These are phyloP conservation scores for Branchinecta lynchi DNA, from an alignment of 1,140 invertebrate species.

Conservation along the genomic window DNA sequence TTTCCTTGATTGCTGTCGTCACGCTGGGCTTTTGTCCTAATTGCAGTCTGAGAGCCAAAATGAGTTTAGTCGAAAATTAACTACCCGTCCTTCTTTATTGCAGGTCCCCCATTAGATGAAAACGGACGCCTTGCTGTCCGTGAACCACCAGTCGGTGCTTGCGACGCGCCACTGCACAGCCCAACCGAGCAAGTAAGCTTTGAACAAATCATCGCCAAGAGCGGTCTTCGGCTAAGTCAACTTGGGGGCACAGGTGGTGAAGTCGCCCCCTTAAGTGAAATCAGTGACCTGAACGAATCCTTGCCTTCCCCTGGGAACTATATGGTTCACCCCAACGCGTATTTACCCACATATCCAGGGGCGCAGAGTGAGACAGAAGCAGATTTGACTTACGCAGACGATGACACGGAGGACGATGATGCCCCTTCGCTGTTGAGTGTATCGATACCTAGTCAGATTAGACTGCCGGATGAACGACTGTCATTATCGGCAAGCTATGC, in stretches of 20 bases:
- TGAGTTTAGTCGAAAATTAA: slow-evolving; percentile 19
- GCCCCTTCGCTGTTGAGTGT: slow-evolving; percentile 30
- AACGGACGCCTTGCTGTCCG: slow-evolving; percentile 17
- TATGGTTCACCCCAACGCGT: slow-evolving; percentile 63
- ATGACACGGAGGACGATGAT: slow-evolving; percentile 41
- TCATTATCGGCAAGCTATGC: slow-evolving; percentile 51
- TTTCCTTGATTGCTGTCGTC: not conserved
- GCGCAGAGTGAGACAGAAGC: slow-evolving; percentile 30
- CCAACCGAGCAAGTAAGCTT: slow-evolving; percentile 15
- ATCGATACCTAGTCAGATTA: slow-evolving; percentile 24
- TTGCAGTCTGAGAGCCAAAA: slow-evolving; percentile 15
- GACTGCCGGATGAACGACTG: slow-evolving; percentile 43
- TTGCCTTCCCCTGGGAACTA: slow-evolving; percentile 45
- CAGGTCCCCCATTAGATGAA: slow-evolving; percentile 14
- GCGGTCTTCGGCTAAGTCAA: slow-evolving; percentile 32
- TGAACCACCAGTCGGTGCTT: slow-evolving; percentile 14
- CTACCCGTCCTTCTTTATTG: not conserved
- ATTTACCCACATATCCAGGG: slow-evolving; percentile 57
- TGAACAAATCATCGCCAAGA: slow-evolving; percentile 19
- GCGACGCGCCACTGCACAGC: slow-evolving; percentile 13
- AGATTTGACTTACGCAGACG: slow-evolving; percentile 26
- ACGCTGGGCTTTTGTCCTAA: slow-evolving; percentile 15
- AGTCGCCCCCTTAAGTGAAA: slow-evolving; percentile 26
- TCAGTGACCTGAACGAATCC: slow-evolving; percentile 34
- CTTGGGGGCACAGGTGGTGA: slow-evolving; percentile 41